Conservation (phyloP, 2,797 vertebrate species). For the Melanogrammus aeglefinus region DNA sequence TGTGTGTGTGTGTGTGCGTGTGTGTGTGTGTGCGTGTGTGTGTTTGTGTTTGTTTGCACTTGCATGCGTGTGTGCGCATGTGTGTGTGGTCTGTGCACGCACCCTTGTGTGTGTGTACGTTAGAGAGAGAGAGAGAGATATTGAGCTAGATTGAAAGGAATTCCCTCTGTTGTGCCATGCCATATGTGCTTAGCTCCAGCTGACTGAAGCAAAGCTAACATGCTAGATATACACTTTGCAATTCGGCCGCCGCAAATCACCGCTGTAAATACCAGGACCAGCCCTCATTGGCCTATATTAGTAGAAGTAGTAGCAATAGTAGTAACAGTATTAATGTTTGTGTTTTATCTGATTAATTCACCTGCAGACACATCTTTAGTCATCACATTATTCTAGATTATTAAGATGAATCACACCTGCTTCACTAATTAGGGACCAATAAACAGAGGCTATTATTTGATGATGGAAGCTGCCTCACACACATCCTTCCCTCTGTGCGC, state of each 20-base stretch:
- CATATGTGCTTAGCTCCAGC: conserved; percentile 35
- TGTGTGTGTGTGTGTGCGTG: conserved; percentile 13
- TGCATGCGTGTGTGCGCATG: neutral
- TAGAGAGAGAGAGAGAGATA: conserved; percentile 13
- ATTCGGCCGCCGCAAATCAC: conserved; percentile 14
- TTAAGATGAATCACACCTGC: neutral
- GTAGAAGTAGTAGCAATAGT: neutral
- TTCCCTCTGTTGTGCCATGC: conserved; percentile 3
- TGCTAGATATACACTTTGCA: conserved; percentile 19
- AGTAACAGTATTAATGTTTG: neutral
- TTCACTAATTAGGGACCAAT: neutral
- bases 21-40: conserved; percentile 16
- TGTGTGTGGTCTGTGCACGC: conserved; percentile 1
- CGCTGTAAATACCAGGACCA: neutral
- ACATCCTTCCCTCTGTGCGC: conserved; percentile 33
- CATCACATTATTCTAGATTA: neutral
- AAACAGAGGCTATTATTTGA: neutral
- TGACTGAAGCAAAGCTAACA: conserved; percentile 28
- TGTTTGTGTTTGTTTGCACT: neutral
- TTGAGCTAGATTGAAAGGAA: neutral
- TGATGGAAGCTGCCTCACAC: neutral
- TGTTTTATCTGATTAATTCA: neutral
- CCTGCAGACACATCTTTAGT: neutral
- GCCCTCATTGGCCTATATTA: neutral
- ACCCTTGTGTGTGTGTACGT: conserved; percentile 9